Conservation (phyloP, 2,888 invertebrate species). For the Oligia fasciuncula region DNA sequence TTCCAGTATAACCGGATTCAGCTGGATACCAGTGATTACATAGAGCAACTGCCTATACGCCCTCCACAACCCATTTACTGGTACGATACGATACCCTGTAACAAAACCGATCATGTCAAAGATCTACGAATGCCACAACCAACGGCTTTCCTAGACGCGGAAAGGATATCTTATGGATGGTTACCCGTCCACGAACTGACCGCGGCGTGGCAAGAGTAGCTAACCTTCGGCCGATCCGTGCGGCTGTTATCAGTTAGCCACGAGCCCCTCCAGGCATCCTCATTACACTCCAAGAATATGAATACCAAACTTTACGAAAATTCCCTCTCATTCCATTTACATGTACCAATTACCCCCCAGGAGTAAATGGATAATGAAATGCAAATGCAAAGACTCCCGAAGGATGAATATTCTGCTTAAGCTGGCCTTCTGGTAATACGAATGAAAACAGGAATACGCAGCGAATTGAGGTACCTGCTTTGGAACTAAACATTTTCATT, state of each 20-base stretch:
- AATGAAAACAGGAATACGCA: conserved; percentile 1
- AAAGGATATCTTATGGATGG: background rate
- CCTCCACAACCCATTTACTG: too few relatives aligned
- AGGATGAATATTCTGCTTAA: conserved; percentile 43
- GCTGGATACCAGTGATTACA: too few relatives aligned
- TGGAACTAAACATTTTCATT: conserved; percentile 5
- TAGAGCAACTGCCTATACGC: too few relatives aligned
- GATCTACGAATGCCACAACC: background rate
- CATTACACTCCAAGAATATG: conserved; percentile 1
- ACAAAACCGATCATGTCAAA: background rate
- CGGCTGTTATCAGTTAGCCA: background rate
- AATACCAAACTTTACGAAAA: conserved; percentile 37
- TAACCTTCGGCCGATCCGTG: background rate
- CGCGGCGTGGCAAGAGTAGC: background rate
- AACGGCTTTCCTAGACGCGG: background rate
- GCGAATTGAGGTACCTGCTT: conserved; percentile 7
- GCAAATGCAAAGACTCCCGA: conserved; percentile 52
- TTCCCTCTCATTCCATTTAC: conserved; percentile 24
- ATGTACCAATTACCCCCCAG: conserved; percentile 36
- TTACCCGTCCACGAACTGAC: background rate
- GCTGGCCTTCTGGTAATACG: conserved; percentile 3
- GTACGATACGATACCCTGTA: background rate
- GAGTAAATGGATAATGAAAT: conserved; percentile 39
- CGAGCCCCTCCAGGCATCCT: background rate
- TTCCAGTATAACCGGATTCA: too few relatives aligned